A percentile compares a stretch with the other conserved stretches of the same genome.
Conservation (phyloP, 2,113 vertebrate genomes). For the Brevimyrus niger region DNA sequence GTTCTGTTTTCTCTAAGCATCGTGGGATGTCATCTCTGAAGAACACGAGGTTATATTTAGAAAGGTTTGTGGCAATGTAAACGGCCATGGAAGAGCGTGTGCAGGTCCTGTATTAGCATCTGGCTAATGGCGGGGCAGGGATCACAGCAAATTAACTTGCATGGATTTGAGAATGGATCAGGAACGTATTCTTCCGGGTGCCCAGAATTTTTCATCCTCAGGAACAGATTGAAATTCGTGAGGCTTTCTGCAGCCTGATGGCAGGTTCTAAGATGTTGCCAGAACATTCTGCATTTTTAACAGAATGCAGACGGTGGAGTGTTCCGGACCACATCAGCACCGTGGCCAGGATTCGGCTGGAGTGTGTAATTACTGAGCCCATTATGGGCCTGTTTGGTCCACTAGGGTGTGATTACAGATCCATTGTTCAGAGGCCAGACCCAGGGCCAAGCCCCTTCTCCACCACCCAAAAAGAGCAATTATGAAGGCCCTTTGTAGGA, state of each 20-base stretch:
- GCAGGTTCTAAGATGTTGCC: background rate
- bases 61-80: constrained; percentile 27
- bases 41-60: constrained; percentile 33
- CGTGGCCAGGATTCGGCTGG: background rate
- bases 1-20: constrained; percentile 37
- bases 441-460: background rate
- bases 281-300: constrained; percentile 3
- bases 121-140: background rate
- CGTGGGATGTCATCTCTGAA: constrained; percentile 29
- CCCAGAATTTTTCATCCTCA: background rate
- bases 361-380: background rate
- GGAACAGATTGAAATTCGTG: background rate
- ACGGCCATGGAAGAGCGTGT: background rate
- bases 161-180: background rate
- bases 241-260: background rate
- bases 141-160: background rate
- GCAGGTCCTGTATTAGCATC: background rate
- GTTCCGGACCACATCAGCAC: background rate
- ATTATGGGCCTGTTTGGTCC: background rate
- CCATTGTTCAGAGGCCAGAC: background rate
- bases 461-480: background rate
- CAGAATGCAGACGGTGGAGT: background rate
- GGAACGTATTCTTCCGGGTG: background rate
- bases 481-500: background rate
- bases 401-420: background rate